Base-by-base conservation (phyloP, 1,140 invertebrate species). In the Diorhabda elongata region DNA sequence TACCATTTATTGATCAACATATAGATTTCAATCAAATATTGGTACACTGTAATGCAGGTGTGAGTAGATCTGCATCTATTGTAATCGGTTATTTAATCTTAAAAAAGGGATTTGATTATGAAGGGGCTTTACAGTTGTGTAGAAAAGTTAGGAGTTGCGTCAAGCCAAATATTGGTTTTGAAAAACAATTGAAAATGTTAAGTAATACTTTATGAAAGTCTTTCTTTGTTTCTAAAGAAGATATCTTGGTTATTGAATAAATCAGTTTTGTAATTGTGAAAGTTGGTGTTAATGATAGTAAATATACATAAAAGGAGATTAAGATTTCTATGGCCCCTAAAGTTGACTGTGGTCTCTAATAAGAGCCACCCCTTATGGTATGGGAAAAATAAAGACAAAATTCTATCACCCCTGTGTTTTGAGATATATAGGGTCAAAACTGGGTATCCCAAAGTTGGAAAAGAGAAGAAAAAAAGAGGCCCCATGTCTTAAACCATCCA, bases 11-110 rank as follows among this genome's bases (percentile, higher is more conserved):
- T 59, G 66, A 81, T 43, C 73, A 80, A 47, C 73, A 75, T 52
- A 60, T 75, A 44, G 58, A 83, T 79, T 56, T 81, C 65, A 77
- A 81, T 58, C 90, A 89, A 80, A 84, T 96, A 64, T 84, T 96
- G 66, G 89, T 97, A 1, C 95, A 98, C 81, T 98, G 95, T 78
- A 96, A 96, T 81, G 93, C 94, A 4, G 96, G 96, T 5, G 88
- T 96, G 2, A 97, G 94, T 7, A 83, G 95, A 26, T 93, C 94
- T n/a, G 86, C 94, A 3, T 86, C 90, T 45, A 84, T 97, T 61
- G 87, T 92, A 8, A 90, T 96, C 67, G 92, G 89, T 7, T 97
- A 92, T 83, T 82, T 97, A 8, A 96, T 97, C 85, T 82, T 87
- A 58, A 84, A 84, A 67, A 76, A 88, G 56, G 81, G 85, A 58